A percentile compares a stretch with the other conserved stretches of the same genome.
Conservation (phyloP, 2,888 invertebrate species). For the Autographa pulchrina region DNA sequence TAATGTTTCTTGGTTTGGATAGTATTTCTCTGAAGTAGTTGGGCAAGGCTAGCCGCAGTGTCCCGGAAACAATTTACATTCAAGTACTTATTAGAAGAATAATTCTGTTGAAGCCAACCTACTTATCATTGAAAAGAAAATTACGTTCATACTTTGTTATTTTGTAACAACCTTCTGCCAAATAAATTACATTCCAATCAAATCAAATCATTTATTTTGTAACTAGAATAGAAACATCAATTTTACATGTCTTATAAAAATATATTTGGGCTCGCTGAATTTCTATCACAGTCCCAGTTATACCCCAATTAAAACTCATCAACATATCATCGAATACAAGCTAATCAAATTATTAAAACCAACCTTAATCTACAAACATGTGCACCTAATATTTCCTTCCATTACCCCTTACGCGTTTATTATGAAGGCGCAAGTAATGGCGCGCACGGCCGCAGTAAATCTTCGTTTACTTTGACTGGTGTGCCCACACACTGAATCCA, state of each 20-base stretch:
- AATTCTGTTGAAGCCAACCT: not conserved
- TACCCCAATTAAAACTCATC: not conserved
- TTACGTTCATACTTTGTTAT: not conserved
- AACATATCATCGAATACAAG: not conserved
- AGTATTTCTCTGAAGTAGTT: not conserved
- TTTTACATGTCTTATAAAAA: too few relatives aligned
- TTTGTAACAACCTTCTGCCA: not conserved
- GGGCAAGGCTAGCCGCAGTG: not conserved
- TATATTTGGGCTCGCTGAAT: too few relatives aligned
- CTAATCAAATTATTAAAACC: not conserved
- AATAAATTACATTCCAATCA: too few relatives aligned
- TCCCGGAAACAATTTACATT: not conserved
- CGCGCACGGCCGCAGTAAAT: slow-evolving; percentile 50
- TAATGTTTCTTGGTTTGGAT: not conserved
- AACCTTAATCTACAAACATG: not conserved
- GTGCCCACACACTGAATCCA: slow-evolving; percentile 55
- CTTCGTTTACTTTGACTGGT: slow-evolving; percentile 55
- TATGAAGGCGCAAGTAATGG: slow-evolving; percentile 29
- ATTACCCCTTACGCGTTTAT: slow-evolving; percentile 43
- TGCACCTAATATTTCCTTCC: slow-evolving; percentile 22
- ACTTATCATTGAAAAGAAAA: not conserved
- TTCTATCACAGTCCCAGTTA: too few relatives aligned
- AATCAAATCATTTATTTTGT: too few relatives aligned
- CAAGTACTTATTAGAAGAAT: not conserved
- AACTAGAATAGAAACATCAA: too few relatives aligned